Evolutionary conservation across 2,113 vertebrate species (phyloP).

Genomic region (Eulemur macaco): DNA sequence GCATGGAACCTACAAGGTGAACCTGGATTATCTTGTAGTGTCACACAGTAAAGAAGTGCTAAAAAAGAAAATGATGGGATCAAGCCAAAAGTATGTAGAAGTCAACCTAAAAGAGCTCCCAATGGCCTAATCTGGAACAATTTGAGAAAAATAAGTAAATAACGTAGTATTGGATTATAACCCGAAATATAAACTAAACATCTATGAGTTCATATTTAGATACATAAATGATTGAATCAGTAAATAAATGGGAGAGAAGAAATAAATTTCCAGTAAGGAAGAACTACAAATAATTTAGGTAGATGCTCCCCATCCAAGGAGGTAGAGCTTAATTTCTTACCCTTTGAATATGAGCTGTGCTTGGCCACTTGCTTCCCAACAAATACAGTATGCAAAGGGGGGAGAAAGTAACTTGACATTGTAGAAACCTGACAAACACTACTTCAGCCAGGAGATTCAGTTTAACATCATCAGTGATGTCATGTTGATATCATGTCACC

Average conservation of each 20-base stretch:
- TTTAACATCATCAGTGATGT: neutral
- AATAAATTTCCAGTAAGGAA: neutral
- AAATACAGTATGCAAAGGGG: neutral
- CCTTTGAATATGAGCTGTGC: neutral
- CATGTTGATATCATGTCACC: neutral
- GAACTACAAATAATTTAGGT: neutral
- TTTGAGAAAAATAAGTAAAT: neutral
- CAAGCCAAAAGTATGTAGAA: neutral
- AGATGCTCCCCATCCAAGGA: neutral
- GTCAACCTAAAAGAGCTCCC: neutral
- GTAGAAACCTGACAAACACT: neutral
- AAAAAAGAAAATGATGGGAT: neutral
- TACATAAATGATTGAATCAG: neutral
- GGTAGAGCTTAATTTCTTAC: neutral
- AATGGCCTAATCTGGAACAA: neutral
- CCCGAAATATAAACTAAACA: neutral
- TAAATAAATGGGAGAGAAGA: neutral
- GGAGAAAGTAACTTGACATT: neutral
- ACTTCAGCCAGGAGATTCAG: neutral
- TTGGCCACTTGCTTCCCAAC: neutral
- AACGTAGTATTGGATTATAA: neutral
- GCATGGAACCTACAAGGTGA: neutral
- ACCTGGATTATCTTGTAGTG: neutral
- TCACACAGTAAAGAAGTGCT: neutral
- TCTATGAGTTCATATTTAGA: neutral